phyloP scores from a whole-genome alignment of 2,888 invertebrate species.

The Drosophila buzzatii region DNA sequence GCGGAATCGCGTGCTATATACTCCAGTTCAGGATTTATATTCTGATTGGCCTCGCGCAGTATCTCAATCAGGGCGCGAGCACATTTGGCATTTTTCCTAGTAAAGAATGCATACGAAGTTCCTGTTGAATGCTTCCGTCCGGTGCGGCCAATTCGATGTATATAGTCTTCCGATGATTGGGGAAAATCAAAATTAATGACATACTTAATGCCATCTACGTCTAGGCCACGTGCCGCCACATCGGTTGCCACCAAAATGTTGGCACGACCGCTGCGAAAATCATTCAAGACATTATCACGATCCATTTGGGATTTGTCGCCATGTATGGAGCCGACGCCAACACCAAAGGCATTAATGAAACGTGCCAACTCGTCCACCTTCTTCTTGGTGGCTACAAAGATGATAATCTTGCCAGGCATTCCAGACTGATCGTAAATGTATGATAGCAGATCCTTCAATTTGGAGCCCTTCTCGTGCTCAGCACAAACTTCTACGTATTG shows the following conservation, averaged over 20 bases:
- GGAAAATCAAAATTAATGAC: constrained; percentile 98
- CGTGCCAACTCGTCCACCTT: constrained; percentile 95
- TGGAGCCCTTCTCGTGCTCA: not conserved
- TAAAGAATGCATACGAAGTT: constrained; percentile 97
- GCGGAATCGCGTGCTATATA: constrained; percentile 89
- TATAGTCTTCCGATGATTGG: constrained; percentile 97
- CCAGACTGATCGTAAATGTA: constrained; percentile 92
- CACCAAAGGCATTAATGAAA: constrained; percentile 93
- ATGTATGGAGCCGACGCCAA: constrained; percentile 94
- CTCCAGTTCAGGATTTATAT: constrained; percentile 93
- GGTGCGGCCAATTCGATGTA: constrained; percentile 97
- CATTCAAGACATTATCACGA: constrained; percentile 94
- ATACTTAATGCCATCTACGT: constrained; percentile 97
- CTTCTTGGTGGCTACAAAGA: constrained; percentile 98
- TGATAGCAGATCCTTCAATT: constrained; percentile 80
- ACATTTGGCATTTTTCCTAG: constrained; percentile 93
- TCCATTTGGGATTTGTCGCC: constrained; percentile 98
- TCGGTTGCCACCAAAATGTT: constrained; percentile 98
- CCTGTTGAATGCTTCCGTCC: constrained; percentile 94
- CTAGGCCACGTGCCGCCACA: constrained; percentile 97
- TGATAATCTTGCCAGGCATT: constrained; percentile 93
- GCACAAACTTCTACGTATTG: constrained; percentile 1
- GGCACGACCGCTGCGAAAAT: constrained; percentile 93
- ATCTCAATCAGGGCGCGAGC: constrained; percentile 95
- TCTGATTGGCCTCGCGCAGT: constrained; percentile 95